Percentiles rank a stretch among this genome's conserved stretches.
Evolutionary conservation across 2,113 vertebrate genomes (phyloP).

Genomic region (Malurus cyaneus): DNA sequence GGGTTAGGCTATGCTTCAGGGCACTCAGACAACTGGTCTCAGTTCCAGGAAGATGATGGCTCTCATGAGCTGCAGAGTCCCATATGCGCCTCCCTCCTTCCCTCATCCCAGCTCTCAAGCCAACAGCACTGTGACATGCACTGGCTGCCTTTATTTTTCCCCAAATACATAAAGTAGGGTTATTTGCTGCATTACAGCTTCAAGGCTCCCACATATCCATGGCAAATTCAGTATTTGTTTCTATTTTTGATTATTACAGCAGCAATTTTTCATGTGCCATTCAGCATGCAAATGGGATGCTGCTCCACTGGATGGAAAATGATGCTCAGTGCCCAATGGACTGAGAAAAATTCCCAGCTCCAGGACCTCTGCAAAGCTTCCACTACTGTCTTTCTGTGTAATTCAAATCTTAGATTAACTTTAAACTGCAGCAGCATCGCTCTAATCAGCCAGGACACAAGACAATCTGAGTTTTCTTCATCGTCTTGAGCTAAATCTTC

Average conservation of each 20-base stretch:
- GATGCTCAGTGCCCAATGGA: neutral
- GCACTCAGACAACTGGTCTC: neutral
- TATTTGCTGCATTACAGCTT: neutral
- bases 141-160: neutral
- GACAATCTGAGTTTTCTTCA: neutral
- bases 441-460: neutral
- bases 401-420: neutral
- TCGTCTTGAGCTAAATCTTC: neutral
- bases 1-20: neutral
- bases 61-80: accelerated
- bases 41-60: accelerated
- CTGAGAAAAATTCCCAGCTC: neutral
- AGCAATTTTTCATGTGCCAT: neutral
- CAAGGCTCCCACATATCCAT: neutral
- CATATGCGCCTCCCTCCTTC: accelerated
- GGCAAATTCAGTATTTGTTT: neutral
- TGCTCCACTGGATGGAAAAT: neutral
- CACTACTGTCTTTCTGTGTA: neutral
- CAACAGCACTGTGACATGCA: accelerated
- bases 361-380: neutral
- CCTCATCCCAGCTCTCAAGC: neutral
- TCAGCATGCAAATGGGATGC: neutral
- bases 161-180: neutral
- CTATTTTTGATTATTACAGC: neutral
- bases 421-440: neutral